phyloP scores from a whole-genome alignment of 2,113 vertebrate genomes.

The Candoia aspera region DNA sequence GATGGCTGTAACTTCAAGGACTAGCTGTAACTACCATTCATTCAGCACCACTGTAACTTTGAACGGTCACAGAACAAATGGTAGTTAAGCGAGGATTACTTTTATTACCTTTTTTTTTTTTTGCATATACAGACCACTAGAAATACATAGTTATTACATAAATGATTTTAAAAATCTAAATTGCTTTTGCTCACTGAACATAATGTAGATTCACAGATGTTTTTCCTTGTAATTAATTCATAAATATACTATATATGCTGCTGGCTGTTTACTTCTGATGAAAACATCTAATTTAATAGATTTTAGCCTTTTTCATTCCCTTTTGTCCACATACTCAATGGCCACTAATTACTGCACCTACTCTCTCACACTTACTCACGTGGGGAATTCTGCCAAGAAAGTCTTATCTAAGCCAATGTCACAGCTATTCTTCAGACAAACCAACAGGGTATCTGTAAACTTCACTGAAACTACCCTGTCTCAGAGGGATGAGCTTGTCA shows the following conservation, averaged over 20 bases:
- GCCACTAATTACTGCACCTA: slow-evolving; percentile 52
- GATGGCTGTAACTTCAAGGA: not conserved
- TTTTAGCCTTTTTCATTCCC: slow-evolving; percentile 32
- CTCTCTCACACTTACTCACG: not conserved
- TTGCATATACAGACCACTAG: not conserved
- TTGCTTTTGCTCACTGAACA: not conserved
- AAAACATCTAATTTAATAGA: slow-evolving; percentile 59
- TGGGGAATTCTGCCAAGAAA: slow-evolving; percentile 50
- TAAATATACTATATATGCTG: slow-evolving; percentile 28
- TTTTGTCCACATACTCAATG: slow-evolving; percentile 30
- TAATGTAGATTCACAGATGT: slow-evolving; percentile 31
- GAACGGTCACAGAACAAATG: not conserved
- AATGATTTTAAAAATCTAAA: slow-evolving; percentile 12
- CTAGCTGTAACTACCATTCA: not conserved
- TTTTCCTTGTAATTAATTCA: slow-evolving; percentile 48
- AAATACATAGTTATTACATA: slow-evolving; percentile 4
- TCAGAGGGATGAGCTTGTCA: not conserved
- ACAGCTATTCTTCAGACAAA: slow-evolving; percentile 38
- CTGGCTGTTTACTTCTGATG: slow-evolving; percentile 50
- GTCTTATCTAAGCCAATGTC: slow-evolving; percentile 34
- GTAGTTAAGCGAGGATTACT: not conserved
- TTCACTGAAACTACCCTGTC: slow-evolving; percentile 11
- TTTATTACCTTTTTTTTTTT: not conserved
- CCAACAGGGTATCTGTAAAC: not conserved
- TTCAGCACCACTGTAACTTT: not conserved